phyloP scores from a whole-genome alignment of 2,797 vertebrate species.

The Podarcis siculus region DNA sequence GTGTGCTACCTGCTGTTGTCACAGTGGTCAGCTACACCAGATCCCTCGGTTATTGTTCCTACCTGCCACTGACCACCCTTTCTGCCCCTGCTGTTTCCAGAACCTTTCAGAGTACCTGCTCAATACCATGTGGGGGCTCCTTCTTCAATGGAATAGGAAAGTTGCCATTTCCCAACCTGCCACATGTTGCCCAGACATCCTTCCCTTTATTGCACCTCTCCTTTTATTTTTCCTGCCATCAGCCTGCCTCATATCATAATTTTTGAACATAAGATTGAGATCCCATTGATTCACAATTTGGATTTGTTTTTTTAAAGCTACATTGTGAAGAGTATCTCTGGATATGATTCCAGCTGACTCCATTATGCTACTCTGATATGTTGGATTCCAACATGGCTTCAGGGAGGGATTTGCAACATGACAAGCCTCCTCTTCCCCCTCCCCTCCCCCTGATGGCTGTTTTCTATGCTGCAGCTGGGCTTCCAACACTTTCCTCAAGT shows the following conservation, averaged over 20 bases:
- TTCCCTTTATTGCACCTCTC: neutral
- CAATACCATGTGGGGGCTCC: neutral
- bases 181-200: no score
- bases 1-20: neutral
- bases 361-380: neutral
- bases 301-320: neutral
- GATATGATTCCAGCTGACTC: neutral
- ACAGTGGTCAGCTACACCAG: no score
- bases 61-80: neutral
- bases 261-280: neutral
- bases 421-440: neutral
- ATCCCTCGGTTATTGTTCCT: neutral
- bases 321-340: neutral
- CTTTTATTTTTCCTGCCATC: neutral
- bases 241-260: neutral
- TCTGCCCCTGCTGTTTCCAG: neutral
- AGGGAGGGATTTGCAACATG: neutral
- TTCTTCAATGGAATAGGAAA: neutral
- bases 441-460: neutral
- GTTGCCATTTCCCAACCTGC: neutral
- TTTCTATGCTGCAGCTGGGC: neutral
- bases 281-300: neutral
- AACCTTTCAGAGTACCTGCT: neutral
- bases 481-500: neutral
- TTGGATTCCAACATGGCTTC: neutral